These are phyloP conservation scores for Ochropacha duplaris DNA, from an alignment of 2,888 invertebrate species.

Conservation along the genomic window DNA sequence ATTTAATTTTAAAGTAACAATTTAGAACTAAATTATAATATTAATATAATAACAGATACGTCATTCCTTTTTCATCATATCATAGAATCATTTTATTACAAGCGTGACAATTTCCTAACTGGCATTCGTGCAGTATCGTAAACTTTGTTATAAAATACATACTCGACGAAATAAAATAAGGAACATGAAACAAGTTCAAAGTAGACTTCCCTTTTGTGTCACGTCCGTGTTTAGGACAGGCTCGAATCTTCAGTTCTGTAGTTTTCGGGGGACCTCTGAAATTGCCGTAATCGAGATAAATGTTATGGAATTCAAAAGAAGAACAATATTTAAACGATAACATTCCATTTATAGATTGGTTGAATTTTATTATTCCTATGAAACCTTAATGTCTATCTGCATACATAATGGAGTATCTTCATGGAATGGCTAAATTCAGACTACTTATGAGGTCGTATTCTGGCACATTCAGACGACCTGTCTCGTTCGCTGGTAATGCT, in stretches of 20 bases:
- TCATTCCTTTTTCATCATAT: background rate
- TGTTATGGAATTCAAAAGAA: background rate
- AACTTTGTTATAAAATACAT: background rate
- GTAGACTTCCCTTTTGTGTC: background rate
- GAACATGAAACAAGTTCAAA: background rate
- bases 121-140: background rate
- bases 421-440: background rate
- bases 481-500: constrained; percentile 28
- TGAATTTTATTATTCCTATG: background rate
- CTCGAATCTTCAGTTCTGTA: background rate
- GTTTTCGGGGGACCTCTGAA: background rate
- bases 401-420: background rate
- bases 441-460: constrained; percentile 8
- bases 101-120: background rate
- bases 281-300: background rate
- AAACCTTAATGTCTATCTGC: background rate
- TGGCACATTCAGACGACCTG: constrained; percentile 11
- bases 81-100: background rate
- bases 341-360: background rate
- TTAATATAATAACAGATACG: background rate
- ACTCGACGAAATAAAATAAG: background rate
- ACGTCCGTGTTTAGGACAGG: background rate
- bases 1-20: too few relatives aligned
- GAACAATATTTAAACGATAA: background rate
- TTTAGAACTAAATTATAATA: too few relatives aligned